Conservation (phyloP, 2,113 vertebrate species). For the Platysternon megacephalum region DNA sequence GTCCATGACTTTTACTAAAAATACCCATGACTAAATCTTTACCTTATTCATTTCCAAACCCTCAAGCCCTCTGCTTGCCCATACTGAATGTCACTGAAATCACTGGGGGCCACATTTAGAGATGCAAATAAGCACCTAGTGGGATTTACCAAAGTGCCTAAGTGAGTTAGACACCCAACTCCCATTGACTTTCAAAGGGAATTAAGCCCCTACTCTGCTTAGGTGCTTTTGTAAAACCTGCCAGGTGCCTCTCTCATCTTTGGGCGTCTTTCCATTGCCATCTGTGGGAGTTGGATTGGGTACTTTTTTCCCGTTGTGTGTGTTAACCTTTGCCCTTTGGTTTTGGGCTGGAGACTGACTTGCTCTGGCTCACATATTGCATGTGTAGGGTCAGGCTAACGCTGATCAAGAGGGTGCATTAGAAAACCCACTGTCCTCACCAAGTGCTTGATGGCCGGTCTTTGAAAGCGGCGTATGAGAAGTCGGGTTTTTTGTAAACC, state of each 20-base stretch:
- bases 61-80: not conserved
- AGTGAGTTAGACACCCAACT: not conserved
- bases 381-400: too few relatives aligned
- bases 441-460: constrained; percentile 66
- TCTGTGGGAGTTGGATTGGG: too few relatives aligned
- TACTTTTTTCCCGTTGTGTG: too few relatives aligned
- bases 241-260: too few relatives aligned
- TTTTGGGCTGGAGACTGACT: too few relatives aligned
- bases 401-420: too few relatives aligned
- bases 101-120: not conserved
- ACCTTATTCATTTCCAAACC: not conserved
- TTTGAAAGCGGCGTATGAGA: constrained; percentile 70
- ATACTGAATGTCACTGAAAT: not conserved
- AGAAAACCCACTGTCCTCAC: constrained; percentile 56
- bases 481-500: constrained; percentile 63
- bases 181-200: not conserved
- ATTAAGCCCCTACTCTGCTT: not conserved
- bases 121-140: not conserved
- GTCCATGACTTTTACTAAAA: too few relatives aligned
- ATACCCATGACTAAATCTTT: too few relatives aligned
- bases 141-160: not conserved
- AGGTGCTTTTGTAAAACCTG: not conserved
- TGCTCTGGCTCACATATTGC: too few relatives aligned
- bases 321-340: too few relatives aligned
- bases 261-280: too few relatives aligned